Evolutionary conservation across 2,797 vertebrate genomes (phyloP), one percentile per base, ranked within the genome.

Genomic region (Myioborus miniatus): DNA sequence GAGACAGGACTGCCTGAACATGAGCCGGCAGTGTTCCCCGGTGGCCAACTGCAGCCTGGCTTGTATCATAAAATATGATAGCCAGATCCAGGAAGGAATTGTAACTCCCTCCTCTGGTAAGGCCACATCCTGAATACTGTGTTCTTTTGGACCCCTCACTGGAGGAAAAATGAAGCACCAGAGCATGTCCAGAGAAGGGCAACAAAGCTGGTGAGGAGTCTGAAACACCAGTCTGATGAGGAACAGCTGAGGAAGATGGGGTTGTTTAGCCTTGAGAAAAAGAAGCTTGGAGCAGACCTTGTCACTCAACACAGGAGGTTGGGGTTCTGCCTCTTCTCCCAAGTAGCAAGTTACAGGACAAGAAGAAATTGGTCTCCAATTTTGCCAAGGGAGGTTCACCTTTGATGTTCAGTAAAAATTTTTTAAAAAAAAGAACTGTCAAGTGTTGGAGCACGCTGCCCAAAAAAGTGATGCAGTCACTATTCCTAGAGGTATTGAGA

Each of bases 261-360:
- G 14, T 8, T 30, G 11, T 34, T 30, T 17, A 52, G 44, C 16
- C 16, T 34, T 27, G 4, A 15, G 10, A 39, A 50, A 52, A 67
- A 9, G 6, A 26, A 14, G 23, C 9, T 46, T 1, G 0, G 12
- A 24, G 10, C 6, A 44, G 20, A 46, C 14, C 14, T 18, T 36
- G 15, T 22, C 15, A 34, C 6, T 60, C 14, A 46, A 7, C 17
- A 32, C 13, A 36, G 18, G 15, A 60, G 22, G 7, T 0, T 47
- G 41, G 8, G 26, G 5, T 12, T 32, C 36, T 0, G 0, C 22
- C 18, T 53, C 46, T 67, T 41, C 46, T 53, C 29, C 24, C 15
- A 27, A 20, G 26, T 16, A 74, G 46, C 1, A 9, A 21, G 14
- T 37, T 21, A n/a, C 13, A 52, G 9, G 9, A 39, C 24, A 34